Evolutionary conservation across 2,113 vertebrate species (phyloP), one percentile per base, ranked within the genome.

Genomic region (Rhombomys opimus): DNA sequence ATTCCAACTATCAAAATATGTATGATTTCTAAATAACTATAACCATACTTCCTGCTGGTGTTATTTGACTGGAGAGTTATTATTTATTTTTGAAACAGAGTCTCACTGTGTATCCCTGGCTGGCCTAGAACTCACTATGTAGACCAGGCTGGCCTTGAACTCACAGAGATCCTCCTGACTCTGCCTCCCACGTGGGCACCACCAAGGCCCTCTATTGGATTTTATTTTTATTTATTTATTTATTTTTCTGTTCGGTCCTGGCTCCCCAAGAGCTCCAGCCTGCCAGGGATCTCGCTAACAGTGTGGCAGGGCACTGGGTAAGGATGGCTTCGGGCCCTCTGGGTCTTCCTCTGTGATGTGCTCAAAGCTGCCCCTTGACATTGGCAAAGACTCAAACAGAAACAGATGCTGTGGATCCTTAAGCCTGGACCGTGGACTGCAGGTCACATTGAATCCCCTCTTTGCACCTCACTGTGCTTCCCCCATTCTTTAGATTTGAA

Each of bases 1-100:
- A 22, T 87, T 38, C 7, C n/a, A 54, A 54, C 50, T 41, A 88
- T 81, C n/a, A 81, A 78, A 68, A n/a, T 81, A 32, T 50, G 8
- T 92, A 25, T 92, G 46, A 75, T 75, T 68, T 94, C 52, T 95
- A 75, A 90, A 61, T 78, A 85, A 65, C 57, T 82, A 27, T 84
- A 63, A 63, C 32, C 85, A 14, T 67, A 17, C 84, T 94, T 90
- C 63, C 9, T 81, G 65, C 63, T 80, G 25, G 38, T 59, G 0
- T 80, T 85, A 46, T 70, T 93, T 77, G 59, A 78, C 70, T 92
- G 90, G 68, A 32, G 63, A n/a, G 57, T 84, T 73, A 1, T 25
- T 73, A 80, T 38, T 84, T 46, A 17, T 63, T 63, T 68, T 54
- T 70, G 30, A 70, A 70, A 70, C 14, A 87, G 27, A 17, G 7